Conservation (phyloP, 1,140 invertebrate species). For the Calliphora vicina region DNA sequence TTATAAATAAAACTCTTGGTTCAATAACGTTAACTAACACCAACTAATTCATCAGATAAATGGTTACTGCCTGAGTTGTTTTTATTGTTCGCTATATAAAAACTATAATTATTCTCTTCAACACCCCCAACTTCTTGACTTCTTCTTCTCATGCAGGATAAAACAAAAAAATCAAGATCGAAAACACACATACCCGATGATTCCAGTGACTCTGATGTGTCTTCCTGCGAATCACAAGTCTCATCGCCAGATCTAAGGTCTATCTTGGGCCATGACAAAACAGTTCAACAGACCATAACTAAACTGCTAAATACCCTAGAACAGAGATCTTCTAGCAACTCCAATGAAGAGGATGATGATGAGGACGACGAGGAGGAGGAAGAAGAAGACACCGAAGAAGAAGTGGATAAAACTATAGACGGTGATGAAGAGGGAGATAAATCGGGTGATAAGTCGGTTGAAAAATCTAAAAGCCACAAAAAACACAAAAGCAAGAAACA, state of each 20-base stretch:
- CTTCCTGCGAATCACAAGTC: constrained; percentile 53
- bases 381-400: constrained; percentile 28
- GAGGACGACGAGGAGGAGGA: constrained; percentile 47
- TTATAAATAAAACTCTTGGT: no score
- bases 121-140: no score
- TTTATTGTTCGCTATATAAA: no score
- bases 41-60: no score
- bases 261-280: constrained; percentile 38
- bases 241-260: constrained; percentile 43
- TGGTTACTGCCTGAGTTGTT: no score
- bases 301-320: constrained; percentile 52
- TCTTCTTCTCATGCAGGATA: neutral
- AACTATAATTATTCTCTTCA: no score
- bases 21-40: no score
- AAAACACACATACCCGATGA: constrained; percentile 42
- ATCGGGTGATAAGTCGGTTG: neutral
- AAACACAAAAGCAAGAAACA: constrained; percentile 1
- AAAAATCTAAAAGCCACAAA: neutral
- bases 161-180: constrained; percentile 28
- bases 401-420: neutral
- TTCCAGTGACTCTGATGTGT: constrained; percentile 58
- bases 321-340: constrained; percentile 53
- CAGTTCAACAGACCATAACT: constrained; percentile 44
- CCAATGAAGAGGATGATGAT: constrained; percentile 55
- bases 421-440: neutral